phyloP scores from a whole-genome alignment of 2,888 invertebrate species.

The Cheilosia impressa region DNA sequence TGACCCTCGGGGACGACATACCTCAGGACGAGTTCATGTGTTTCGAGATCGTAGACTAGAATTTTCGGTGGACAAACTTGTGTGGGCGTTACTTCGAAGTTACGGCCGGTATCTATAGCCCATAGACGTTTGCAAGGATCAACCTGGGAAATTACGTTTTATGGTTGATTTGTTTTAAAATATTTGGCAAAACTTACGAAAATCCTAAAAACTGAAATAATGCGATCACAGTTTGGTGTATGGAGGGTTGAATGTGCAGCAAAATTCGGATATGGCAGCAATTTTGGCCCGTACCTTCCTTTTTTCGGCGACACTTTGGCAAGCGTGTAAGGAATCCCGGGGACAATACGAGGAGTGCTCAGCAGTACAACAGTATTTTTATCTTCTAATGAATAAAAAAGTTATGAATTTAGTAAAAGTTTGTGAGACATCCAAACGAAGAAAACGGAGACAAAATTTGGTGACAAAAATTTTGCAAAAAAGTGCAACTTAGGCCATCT shows the following conservation, averaged over 20 bases:
- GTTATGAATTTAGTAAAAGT: too few relatives aligned
- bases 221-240: slow-evolving; percentile 13
- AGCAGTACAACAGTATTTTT: background rate
- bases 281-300: slow-evolving; percentile 31
- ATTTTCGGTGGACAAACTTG: slow-evolving; percentile 57
- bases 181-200: slow-evolving; percentile 19
- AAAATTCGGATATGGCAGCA: slow-evolving; percentile 52
- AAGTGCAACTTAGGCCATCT: too few relatives aligned
- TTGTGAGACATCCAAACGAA: too few relatives aligned
- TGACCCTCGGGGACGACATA: slow-evolving; percentile 55
- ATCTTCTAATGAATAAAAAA: background rate
- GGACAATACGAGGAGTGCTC: slow-evolving; percentile 25
- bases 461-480: too few relatives aligned
- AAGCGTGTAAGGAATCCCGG: slow-evolving; percentile 48
- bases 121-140: slow-evolving; percentile 58
- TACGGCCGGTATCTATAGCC: slow-evolving; percentile 54
- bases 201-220: slow-evolving; percentile 62
- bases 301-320: background rate
- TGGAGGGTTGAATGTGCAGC: slow-evolving; percentile 31
- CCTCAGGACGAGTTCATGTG: slow-evolving; percentile 27
- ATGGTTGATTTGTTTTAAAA: background rate
- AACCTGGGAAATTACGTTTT: slow-evolving; percentile 8
- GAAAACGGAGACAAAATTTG: too few relatives aligned
- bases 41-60: slow-evolving; percentile 33
- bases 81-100: slow-evolving; percentile 19